Evolutionary conservation across 2,113 vertebrate species (phyloP).

Genomic region (Myocastor coypus): DNA sequence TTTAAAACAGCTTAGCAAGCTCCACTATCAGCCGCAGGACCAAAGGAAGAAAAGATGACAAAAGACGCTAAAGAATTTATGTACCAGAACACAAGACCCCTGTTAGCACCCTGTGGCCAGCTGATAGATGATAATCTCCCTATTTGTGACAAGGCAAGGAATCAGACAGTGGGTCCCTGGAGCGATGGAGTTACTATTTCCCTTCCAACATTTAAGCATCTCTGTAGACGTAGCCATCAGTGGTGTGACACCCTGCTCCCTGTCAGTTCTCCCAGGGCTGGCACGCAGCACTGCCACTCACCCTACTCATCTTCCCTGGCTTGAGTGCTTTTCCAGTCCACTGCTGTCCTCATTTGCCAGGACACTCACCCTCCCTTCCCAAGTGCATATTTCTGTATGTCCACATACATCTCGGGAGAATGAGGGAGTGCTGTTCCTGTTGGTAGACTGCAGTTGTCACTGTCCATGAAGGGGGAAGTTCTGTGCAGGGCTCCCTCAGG

Average conservation of each 20-base stretch:
- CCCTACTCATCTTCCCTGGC: background rate
- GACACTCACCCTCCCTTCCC: background rate
- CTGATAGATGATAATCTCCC: background rate
- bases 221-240: background rate
- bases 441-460: background rate
- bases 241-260: background rate
- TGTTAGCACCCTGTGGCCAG: background rate
- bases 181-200: background rate
- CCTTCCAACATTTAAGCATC: background rate
- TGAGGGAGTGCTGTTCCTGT: background rate
- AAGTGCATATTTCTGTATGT: background rate
- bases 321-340: background rate
- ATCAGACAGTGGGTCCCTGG: background rate
- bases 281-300: background rate
- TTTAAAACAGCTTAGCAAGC: background rate
- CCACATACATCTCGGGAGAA: background rate
- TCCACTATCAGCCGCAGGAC: background rate
- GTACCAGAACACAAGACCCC: background rate
- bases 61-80: background rate
- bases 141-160: background rate
- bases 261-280: background rate
- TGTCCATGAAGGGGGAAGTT: background rate
- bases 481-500: background rate
- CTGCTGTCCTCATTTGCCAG: background rate
- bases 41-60: background rate